Percentiles rank a stretch among this genome's conserved stretches.
phyloP scores from a whole-genome alignment of 2,888 invertebrate genomes.

The Dolichomitus sp. region DNA sequence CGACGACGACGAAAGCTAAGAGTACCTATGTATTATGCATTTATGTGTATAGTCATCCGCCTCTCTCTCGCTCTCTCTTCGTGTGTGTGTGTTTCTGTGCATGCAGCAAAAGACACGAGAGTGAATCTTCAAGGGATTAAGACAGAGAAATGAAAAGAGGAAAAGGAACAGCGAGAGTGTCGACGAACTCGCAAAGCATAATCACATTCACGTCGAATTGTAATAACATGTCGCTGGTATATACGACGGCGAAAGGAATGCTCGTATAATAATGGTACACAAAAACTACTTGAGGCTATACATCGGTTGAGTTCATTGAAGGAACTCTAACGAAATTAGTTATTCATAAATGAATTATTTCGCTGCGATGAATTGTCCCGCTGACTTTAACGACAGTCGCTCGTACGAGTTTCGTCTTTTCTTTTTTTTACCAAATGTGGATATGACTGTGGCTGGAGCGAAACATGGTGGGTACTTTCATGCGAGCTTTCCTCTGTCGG shows the following conservation, averaged over 20 bases:
- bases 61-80: background rate
- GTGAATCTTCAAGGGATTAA: conserved; percentile 42
- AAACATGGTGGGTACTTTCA: conserved; percentile 5
- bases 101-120: conserved; percentile 31
- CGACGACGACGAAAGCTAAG: conserved; percentile 29
- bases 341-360: conserved; percentile 15
- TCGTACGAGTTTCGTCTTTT: background rate
- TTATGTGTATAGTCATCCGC: conserved; percentile 33
- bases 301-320: conserved; percentile 16
- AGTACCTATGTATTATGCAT: conserved; percentile 52
- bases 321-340: conserved; percentile 29
- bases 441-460: background rate
- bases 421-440: conserved; percentile 20
- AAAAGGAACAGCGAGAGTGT: conserved; percentile 9
- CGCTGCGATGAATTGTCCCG: background rate
- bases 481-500: background rate
- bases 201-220: conserved; percentile 46
- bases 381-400: background rate
- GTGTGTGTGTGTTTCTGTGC: background rate
- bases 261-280: conserved; percentile 8
- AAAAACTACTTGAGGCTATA: conserved; percentile 6
- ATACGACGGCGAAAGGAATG: conserved; percentile 28
- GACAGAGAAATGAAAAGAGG: conserved; percentile 2
- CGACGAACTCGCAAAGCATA: conserved; percentile 47
- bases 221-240: conserved; percentile 12